phyloP scores from a whole-genome alignment of 2,113 vertebrate species.

The Castor canadensis region DNA sequence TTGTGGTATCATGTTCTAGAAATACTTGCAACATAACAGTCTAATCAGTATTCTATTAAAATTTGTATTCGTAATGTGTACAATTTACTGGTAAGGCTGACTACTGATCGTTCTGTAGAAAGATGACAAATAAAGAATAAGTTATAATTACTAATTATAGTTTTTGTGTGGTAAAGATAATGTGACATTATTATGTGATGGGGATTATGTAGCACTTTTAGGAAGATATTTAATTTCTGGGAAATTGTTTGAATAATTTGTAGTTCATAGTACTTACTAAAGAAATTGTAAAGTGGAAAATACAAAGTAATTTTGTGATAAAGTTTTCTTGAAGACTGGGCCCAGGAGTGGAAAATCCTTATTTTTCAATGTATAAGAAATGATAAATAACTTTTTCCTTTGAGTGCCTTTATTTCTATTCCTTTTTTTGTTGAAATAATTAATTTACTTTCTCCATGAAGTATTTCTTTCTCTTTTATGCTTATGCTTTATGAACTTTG shows the following conservation, averaged over 20 bases:
- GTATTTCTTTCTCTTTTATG: slow-evolving; percentile 56
- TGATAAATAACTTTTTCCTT: slow-evolving; percentile 52
- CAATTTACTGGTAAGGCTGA: slow-evolving; percentile 69
- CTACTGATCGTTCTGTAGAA: slow-evolving; percentile 75
- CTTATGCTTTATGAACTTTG: slow-evolving; percentile 45
- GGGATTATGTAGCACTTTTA: slow-evolving; percentile 60
- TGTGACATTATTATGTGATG: slow-evolving; percentile 63
- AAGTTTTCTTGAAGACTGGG: slow-evolving; percentile 50
- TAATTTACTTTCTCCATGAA: slow-evolving; percentile 61
- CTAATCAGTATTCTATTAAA: slow-evolving; percentile 68
- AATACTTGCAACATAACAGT: slow-evolving; percentile 61
- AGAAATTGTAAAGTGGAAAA: slow-evolving; percentile 68
- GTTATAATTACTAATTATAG: slow-evolving; percentile 73
- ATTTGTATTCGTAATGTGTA: slow-evolving; percentile 73
- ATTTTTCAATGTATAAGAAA: slow-evolving; percentile 60
- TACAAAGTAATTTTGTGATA: slow-evolving; percentile 58
- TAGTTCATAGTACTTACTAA: slow-evolving; percentile 51
- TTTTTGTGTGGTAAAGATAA: slow-evolving; percentile 73
- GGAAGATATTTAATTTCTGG: slow-evolving; percentile 61
- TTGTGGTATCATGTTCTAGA: slow-evolving; percentile 75
- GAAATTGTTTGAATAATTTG: slow-evolving; percentile 58
- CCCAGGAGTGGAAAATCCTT: slow-evolving; percentile 48
- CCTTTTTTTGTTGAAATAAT: slow-evolving; percentile 44
- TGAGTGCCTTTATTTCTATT: slow-evolving; percentile 60
- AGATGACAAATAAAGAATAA: slow-evolving; percentile 78